phyloP scores from a whole-genome alignment of 2,888 invertebrate species.

The Perizoma affinitatum region DNA sequence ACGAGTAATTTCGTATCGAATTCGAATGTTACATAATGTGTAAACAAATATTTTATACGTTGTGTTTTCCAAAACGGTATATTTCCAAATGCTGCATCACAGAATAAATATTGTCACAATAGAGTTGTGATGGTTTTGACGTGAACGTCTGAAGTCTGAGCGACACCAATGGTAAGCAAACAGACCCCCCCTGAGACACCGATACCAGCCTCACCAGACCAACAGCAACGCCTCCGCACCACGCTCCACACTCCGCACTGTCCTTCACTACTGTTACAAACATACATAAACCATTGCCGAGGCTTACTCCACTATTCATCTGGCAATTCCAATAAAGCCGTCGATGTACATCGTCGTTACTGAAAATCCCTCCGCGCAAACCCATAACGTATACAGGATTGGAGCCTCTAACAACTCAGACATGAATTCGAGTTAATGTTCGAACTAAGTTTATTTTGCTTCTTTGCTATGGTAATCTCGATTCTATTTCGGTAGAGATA shows the following conservation, averaged over 20 bases:
- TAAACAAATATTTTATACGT: slow-evolving; percentile 15
- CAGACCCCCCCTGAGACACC: slow-evolving; percentile 59
- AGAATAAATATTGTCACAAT: slow-evolving; percentile 52
- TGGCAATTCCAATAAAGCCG: not conserved
- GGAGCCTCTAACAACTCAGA: slow-evolving; percentile 61
- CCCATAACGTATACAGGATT: slow-evolving; percentile 45
- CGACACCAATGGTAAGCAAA: slow-evolving; percentile 37
- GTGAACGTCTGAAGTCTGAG: slow-evolving; percentile 37
- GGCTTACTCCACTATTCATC: not conserved
- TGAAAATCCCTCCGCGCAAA: slow-evolving; percentile 14
- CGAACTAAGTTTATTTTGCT: slow-evolving; percentile 41
- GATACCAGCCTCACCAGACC: slow-evolving; percentile 45
- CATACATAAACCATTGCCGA: slow-evolving; percentile 13
- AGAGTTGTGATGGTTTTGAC: slow-evolving; percentile 42
- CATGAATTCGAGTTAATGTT: slow-evolving; percentile 64
- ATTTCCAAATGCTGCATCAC: slow-evolving; percentile 35
- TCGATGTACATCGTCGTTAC: slow-evolving; percentile 7
- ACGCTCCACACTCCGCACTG: slow-evolving; percentile 1
- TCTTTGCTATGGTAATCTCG: slow-evolving; percentile 26
- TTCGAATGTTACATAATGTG: not conserved
- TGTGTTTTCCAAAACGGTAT: slow-evolving; percentile 1
- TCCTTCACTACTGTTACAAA: not conserved
- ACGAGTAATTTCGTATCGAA: too few species aligned
- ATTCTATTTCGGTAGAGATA: slow-evolving; percentile 37
- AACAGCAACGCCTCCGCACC: slow-evolving; percentile 39